Percentiles rank a stretch among this genome's conserved stretches.
Conservation (phyloP, 2,113 vertebrate species). For the Lophochroa leadbeateri region DNA sequence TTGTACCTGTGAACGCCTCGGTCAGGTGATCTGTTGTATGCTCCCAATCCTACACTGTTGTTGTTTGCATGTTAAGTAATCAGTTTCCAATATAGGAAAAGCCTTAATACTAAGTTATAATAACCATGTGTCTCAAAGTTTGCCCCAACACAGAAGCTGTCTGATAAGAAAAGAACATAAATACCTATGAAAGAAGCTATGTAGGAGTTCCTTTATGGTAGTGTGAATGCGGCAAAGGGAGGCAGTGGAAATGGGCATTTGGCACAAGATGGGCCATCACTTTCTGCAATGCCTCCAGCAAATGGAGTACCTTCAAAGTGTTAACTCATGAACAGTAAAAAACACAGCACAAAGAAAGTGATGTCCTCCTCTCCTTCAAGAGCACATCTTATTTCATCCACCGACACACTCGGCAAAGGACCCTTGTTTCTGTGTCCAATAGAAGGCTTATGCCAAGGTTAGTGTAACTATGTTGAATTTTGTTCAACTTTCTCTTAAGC, state of each 20-base stretch:
- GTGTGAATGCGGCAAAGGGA: not conserved
- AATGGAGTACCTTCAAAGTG: not conserved
- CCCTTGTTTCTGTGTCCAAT: not conserved
- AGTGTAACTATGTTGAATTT: not conserved
- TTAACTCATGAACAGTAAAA: not conserved
- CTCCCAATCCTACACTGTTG: not conserved
- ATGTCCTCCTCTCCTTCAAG: not conserved
- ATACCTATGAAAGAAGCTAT: not conserved
- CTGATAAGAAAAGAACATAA: not conserved
- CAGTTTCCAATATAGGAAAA: not conserved
- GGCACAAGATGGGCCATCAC: not conserved
- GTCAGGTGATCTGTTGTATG: fast-evolving
- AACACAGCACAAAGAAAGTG: not conserved
- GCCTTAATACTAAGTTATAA: not conserved
- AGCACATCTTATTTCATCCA: not conserved
- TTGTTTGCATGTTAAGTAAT: not conserved
- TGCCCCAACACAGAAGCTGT: not conserved
- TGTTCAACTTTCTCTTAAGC: not conserved
- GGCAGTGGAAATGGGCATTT: not conserved
- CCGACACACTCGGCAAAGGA: not conserved
- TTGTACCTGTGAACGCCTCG: not conserved
- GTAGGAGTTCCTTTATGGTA: not conserved
- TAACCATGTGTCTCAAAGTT: not conserved
- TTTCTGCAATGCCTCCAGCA: not conserved
- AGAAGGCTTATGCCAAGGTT: not conserved